phyloP scores from a whole-genome alignment of 1,140 invertebrate species.

The Orchestia grillus region DNA sequence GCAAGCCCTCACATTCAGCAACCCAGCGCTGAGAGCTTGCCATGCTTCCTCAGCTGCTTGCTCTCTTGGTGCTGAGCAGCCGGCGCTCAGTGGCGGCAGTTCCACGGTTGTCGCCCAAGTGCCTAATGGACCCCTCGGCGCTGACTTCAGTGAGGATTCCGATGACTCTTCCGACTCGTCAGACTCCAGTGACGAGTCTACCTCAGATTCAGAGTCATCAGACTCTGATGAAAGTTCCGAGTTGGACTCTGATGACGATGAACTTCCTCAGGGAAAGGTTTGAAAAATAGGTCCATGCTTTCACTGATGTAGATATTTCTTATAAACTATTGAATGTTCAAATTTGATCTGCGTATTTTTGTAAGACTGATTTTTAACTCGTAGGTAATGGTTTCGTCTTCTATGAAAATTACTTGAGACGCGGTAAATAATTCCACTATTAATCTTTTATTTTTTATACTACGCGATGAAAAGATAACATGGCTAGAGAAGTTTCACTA shows the following conservation, averaged over 20 bases:
- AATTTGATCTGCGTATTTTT: background rate
- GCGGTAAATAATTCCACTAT: too few relatives aligned
- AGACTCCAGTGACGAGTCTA: background rate
- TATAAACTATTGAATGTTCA: background rate
- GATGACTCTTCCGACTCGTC: background rate
- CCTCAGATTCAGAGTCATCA: background rate
- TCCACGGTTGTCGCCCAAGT: too few relatives aligned
- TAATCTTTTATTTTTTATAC: too few relatives aligned
- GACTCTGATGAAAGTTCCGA: slow-evolving; percentile 20
- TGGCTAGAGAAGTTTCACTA: background rate
- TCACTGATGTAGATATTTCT: background rate
- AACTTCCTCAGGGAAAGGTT: background rate
- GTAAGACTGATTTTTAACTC: background rate
- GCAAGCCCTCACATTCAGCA: background rate
- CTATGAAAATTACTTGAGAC: too few relatives aligned
- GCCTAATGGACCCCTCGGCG: background rate
- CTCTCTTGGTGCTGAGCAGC: background rate
- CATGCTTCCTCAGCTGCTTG: background rate
- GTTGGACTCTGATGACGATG: slow-evolving; percentile 10
- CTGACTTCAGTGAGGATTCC: slow-evolving; percentile 1
- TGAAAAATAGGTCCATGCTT: background rate
- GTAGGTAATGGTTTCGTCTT: background rate
- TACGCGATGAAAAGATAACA: too few relatives aligned
- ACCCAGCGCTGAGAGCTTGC: background rate
- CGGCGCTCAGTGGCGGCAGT: background rate